Conservation (phyloP, 2,888 invertebrate species). For the Melinaea menophilus region DNA sequence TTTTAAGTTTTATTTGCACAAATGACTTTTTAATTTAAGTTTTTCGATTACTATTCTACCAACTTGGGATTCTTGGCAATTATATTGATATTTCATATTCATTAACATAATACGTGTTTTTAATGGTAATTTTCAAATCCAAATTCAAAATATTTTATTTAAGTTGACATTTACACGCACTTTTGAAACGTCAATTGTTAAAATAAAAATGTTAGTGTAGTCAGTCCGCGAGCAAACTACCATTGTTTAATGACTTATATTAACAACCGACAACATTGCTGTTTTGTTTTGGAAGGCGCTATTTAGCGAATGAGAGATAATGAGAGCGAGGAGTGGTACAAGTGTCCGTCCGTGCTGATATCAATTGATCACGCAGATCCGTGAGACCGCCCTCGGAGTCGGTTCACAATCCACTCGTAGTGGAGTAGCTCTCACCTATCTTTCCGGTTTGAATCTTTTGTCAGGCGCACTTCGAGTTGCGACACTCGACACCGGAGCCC, state of each 20-base stretch:
- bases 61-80: too few species aligned
- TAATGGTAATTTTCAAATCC: too few species aligned
- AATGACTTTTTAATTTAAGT: constrained; percentile 26
- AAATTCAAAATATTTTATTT: too few species aligned
- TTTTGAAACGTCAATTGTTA: too few species aligned
- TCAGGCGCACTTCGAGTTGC: constrained; percentile 57
- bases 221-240: too few species aligned
- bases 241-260: neutral
- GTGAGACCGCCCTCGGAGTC: constrained; percentile 50
- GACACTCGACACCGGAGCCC: constrained; percentile 60
- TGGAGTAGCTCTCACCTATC: constrained; percentile 65
- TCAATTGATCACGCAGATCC: constrained; percentile 73
- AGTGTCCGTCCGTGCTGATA: constrained; percentile 56
- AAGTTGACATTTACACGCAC: too few species aligned
- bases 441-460: constrained; percentile 75
- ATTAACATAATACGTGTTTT: too few species aligned
- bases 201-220: too few species aligned
- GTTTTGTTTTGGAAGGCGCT: constrained; percentile 19
- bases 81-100: too few species aligned
- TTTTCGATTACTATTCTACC: constrained; percentile 12
- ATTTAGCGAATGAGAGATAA: constrained; percentile 38
- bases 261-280: neutral
- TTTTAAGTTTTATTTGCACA: constrained; percentile 33
- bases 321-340: constrained; percentile 47
- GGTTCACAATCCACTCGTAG: constrained; percentile 61